Evolutionary conservation across 1,140 invertebrate species (phyloP).

Genomic region (Hycleus phaleratus): DNA sequence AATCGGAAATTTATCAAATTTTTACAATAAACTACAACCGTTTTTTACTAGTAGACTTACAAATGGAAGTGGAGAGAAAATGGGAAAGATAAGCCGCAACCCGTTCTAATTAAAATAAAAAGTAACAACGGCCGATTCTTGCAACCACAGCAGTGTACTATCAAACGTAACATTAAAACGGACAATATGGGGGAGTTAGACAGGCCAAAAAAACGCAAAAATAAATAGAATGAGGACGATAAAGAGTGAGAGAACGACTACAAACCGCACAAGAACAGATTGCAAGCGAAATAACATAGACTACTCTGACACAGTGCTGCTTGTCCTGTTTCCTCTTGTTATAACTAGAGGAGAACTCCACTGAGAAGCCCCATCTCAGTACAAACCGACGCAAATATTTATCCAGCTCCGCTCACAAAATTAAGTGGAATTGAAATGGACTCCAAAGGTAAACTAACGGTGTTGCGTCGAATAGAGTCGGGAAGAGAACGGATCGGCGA

Average conservation of each 20-base stretch:
- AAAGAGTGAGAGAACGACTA: no score
- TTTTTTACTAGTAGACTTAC: no score
- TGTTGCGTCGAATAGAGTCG: conserved; percentile 3
- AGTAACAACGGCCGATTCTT: neutral
- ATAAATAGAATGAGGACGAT: no score
- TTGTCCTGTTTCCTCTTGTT: neutral
- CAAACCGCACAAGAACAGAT: conserved; percentile 14
- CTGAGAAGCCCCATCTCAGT: conserved; percentile 31
- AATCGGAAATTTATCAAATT: neutral
- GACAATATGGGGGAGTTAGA: no score
- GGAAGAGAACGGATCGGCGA: conserved; percentile 5
- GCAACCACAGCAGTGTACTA: no score
- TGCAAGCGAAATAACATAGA: conserved; percentile 9
- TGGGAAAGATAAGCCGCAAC: neutral
- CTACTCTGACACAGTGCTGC: neutral
- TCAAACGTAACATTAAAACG: no score
- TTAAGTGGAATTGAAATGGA: conserved; percentile 45
- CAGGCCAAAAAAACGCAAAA: no score
- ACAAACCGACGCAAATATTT: conserved; percentile 41
- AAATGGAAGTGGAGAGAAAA: neutral
- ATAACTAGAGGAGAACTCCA: conserved; percentile 11
- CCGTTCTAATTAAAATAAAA: neutral
- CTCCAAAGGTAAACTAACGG: conserved; percentile 38
- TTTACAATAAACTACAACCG: no score
- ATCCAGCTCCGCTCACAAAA: conserved; percentile 41